Evolutionary conservation across 2,113 vertebrate species (phyloP).

Genomic region (Cololabis saira): DNA sequence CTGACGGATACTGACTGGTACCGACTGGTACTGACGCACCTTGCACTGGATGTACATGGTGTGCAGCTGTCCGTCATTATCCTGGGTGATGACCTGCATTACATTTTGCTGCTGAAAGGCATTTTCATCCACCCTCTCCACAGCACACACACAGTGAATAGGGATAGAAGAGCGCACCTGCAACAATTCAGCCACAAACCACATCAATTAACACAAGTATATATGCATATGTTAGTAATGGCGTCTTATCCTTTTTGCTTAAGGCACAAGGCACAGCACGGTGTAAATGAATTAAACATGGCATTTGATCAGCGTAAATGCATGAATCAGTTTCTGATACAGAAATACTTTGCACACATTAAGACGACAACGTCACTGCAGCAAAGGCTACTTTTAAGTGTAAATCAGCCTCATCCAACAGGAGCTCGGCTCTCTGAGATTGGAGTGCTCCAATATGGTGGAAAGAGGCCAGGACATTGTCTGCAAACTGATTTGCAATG

Average conservation of each 20-base stretch:
- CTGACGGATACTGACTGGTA: background rate
- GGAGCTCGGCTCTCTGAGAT: constrained; percentile 47
- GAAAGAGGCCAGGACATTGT: constrained; percentile 68
- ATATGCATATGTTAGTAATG: constrained; percentile 4
- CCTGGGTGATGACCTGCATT: constrained; percentile 90
- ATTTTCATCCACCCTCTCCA: constrained; percentile 91
- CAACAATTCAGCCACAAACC: constrained; percentile 57
- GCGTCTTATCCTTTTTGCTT: constrained; percentile 1
- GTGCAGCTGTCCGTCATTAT: constrained; percentile 74
- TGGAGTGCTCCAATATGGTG: constrained; percentile 54
- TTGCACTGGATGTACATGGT: constrained; percentile 94
- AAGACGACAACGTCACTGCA: constrained; percentile 43
- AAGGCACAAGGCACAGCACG: background rate
- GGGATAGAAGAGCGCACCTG: constrained; percentile 84
- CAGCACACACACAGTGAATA: constrained; percentile 82
- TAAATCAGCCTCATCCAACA: constrained; percentile 74
- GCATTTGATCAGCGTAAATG: constrained; percentile 37
- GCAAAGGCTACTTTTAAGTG: constrained; percentile 75
- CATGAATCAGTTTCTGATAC: background rate
- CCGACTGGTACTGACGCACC: constrained; percentile 69
- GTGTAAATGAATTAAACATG: constrained; percentile 25
- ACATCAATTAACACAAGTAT: constrained; percentile 56
- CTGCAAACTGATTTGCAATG: constrained; percentile 74
- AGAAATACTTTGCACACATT: constrained; percentile 33
- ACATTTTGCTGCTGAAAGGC: constrained; percentile 91